Base-by-base conservation (phyloP, 2,888 invertebrate genomes). In the Drosophila nr. medialis region DNA sequence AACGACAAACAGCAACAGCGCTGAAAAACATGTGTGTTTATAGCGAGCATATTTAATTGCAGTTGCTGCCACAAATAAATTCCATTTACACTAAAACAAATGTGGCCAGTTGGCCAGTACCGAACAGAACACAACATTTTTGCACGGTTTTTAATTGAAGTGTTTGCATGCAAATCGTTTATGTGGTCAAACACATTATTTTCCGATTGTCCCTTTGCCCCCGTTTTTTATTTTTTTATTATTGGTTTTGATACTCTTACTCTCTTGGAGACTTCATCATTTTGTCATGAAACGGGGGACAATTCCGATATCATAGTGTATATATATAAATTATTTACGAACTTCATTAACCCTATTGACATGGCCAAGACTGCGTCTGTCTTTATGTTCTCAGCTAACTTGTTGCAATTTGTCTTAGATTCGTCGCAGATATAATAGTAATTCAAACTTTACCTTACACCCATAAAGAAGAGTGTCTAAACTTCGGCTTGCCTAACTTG, bases 101-200 rank as follows among this genome's bases (percentile, higher is more conserved):
- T 80, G 85, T 63, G 80, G 75, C 75, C 68, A 54, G 55, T 50
- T 40, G 53, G 36, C 40, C 63, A 58, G 62, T 15, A 15, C 48
- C 1, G 8, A 49, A 29, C 27, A 18, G 27, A 49, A 49, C 10
- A 29, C 8, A 30, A n/a, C 51, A 72, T 72, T 67, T 66, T 54
- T 67, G 70, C 59, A 60, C 80, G 49, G 72, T 79, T 89, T 88
- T 86, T 89, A 86, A 89, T 88, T 88, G 86, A 79, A 84, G 86
- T 86, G 86, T 88, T 88, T 86, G 89, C 84, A 82, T 82, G 89
- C 78, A 84, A 86, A 88, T 83, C 84, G 89, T 79, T 88, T 84
- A 83, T 89, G 86, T 81, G 86, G 86, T 86, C 77, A 81, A 81
- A 86, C 72, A 84, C 79, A 88, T 86, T 86, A 86, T 83, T 88